phyloP scores from a whole-genome alignment of 2,888 invertebrate genomes.

The Pherbina coryleti region DNA sequence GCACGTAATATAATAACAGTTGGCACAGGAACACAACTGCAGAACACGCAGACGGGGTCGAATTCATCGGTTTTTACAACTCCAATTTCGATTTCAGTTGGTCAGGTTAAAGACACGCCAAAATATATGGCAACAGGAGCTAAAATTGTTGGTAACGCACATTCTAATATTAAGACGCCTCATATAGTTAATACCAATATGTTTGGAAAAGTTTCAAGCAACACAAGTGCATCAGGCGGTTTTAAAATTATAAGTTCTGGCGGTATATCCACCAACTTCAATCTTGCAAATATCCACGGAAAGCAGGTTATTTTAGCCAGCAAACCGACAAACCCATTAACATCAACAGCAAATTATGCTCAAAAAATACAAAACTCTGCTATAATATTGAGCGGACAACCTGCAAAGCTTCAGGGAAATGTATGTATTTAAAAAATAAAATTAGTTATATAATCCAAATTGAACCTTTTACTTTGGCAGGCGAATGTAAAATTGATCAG shows the following conservation, averaged over 20 bases:
- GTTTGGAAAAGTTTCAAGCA: constrained; percentile 57
- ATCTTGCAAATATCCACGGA: constrained; percentile 72
- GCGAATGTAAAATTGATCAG: constrained; percentile 14
- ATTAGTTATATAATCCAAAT: not conserved
- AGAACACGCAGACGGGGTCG: constrained; percentile 54
- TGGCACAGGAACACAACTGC: constrained; percentile 54
- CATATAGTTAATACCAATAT: constrained; percentile 71
- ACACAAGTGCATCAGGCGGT: constrained; percentile 51
- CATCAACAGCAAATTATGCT: constrained; percentile 64
- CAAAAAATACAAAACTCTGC: constrained; percentile 67
- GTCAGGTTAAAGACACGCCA: constrained; percentile 39
- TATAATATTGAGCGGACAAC: constrained; percentile 67
- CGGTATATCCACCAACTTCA: constrained; percentile 57
- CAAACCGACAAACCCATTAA: constrained; percentile 70
- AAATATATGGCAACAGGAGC: constrained; percentile 50
- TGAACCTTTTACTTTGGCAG: not conserved
- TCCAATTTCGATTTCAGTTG: constrained; percentile 43
- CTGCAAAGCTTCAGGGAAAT: constrained; percentile 66
- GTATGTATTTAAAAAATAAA: constrained; percentile 50
- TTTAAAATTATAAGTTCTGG: constrained; percentile 23
- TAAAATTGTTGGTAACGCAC: constrained; percentile 42
- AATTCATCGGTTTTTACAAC: constrained; percentile 43
- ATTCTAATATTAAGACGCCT: constrained; percentile 54
- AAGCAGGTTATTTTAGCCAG: constrained; percentile 73
- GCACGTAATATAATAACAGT: constrained; percentile 69